Evolutionary conservation across 2,113 vertebrate genomes (phyloP).

Genomic region (Sinocyclocheilus anshuiensis): DNA sequence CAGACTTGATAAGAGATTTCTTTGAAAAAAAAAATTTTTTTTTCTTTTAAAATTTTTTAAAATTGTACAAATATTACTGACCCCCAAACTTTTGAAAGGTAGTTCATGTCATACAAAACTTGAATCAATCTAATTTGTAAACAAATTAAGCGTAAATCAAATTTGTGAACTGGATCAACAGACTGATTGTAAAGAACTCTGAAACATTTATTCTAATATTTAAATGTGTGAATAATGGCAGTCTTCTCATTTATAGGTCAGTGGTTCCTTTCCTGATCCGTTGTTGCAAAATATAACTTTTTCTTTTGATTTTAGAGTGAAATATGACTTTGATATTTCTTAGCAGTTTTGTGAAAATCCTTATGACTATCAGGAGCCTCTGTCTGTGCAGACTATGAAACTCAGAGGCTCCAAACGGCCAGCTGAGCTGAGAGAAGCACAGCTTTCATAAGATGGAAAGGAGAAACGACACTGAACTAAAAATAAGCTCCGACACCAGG

Average conservation of each 20-base stretch:
- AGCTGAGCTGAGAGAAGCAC: conserved; percentile 34
- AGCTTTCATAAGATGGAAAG: conserved; percentile 8
- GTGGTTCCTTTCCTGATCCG: not conserved
- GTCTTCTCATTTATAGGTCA: not conserved
- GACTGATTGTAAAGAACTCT: not conserved
- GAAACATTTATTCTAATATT: not conserved
- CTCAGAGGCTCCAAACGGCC: conserved; percentile 49
- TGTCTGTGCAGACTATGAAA: conserved; percentile 55
- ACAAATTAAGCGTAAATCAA: not conserved
- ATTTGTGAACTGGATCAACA: not conserved
- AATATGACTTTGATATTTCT: not conserved
- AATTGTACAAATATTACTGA: no score
- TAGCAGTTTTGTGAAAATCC: not conserved
- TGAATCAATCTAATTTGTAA: not conserved
- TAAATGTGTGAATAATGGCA: not conserved
- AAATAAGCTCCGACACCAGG: conserved; percentile 1
- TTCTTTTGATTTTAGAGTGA: not conserved
- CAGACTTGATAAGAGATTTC: not conserved
- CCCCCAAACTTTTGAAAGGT: not conserved
- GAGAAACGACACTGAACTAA: conserved; percentile 4
- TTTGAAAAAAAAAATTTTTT: no score
- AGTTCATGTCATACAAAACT: not conserved
- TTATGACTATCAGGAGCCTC: not conserved
- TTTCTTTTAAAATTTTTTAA: no score
- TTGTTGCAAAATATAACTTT: not conserved